Evolutionary conservation across 1,140 invertebrate genomes (phyloP).

Genomic region (Ptiloglossa arizonensis): DNA sequence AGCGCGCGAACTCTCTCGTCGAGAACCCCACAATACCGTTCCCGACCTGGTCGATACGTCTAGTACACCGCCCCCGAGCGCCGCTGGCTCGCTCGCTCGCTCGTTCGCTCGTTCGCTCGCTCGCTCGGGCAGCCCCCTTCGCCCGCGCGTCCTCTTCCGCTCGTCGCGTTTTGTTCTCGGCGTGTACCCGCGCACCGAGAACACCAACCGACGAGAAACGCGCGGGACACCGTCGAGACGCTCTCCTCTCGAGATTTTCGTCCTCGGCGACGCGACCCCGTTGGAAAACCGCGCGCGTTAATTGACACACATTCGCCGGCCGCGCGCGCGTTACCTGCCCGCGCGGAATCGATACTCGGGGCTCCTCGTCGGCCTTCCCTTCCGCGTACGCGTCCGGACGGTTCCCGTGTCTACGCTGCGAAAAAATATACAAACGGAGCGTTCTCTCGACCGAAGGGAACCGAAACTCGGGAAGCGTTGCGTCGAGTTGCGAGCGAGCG

Average conservation of each 20-base stretch:
- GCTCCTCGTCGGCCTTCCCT: too few relatives aligned
- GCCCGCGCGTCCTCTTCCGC: slow-evolving; percentile 45
- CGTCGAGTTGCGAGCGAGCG: too few relatives aligned
- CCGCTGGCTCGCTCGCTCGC: slow-evolving; percentile 38
- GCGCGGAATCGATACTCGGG: not conserved
- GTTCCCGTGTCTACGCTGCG: too few relatives aligned
- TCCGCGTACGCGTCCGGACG: too few relatives aligned
- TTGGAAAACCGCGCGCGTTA: slow-evolving; percentile 39
- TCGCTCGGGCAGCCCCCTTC: slow-evolving; percentile 22
- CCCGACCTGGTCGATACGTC: slow-evolving; percentile 76
- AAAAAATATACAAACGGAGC: too few relatives aligned
- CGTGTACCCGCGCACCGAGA: slow-evolving; percentile 5
- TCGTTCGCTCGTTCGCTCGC: slow-evolving; percentile 23
- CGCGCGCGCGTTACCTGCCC: not conserved
- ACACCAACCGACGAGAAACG: too few relatives aligned
- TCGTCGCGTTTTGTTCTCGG: slow-evolving; percentile 33
- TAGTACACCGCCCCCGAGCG: slow-evolving; percentile 67
- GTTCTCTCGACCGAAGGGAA: too few relatives aligned
- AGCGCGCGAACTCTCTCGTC: slow-evolving; percentile 26
- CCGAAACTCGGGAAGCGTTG: too few relatives aligned
- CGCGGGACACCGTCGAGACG: not conserved
- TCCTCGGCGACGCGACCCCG: not conserved
- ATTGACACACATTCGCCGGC: slow-evolving; percentile 29
- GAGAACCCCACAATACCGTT: slow-evolving; percentile 66
- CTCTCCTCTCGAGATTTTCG: not conserved